Conservation (phyloP, 2,113 vertebrate genomes). For the Callithrix jacchus region DNA sequence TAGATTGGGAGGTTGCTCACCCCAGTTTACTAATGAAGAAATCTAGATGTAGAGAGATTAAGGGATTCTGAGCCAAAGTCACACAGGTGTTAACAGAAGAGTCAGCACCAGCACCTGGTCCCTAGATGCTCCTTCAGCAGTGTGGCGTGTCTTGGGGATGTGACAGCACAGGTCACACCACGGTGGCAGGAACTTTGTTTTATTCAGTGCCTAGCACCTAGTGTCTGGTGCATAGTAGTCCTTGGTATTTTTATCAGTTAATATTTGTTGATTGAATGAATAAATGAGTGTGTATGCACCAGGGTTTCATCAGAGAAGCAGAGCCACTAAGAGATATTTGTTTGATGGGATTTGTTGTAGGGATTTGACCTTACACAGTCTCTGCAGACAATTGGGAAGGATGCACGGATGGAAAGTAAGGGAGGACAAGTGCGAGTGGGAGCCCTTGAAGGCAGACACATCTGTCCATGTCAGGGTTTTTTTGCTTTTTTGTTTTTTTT, state of each 20-base stretch:
- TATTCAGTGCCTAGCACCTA: neutral
- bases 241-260: neutral
- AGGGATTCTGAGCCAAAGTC: neutral
- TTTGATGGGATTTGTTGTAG: neutral
- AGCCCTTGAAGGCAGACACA: neutral
- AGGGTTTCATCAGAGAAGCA: neutral
- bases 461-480: neutral
- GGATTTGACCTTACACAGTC: neutral
- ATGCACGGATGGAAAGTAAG: neutral
- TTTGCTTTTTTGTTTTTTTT: no score
- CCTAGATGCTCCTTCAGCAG: neutral
- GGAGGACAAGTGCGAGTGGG: rapidly evolving
- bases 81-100: neutral
- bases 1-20: neutral
- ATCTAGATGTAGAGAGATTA: neutral
- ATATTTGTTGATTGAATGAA: neutral
- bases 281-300: neutral
- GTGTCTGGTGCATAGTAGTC: neutral
- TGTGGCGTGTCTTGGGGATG: neutral
- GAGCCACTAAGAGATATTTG: neutral
- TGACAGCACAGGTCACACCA: neutral
- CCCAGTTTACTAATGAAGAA: neutral
- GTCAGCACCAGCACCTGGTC: neutral
- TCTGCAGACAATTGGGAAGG: neutral
- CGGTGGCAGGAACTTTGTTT: neutral